These are phyloP conservation scores for Himalopsyche japonica DNA, from an alignment of 2,888 invertebrate genomes.

Conservation along the genomic window DNA sequence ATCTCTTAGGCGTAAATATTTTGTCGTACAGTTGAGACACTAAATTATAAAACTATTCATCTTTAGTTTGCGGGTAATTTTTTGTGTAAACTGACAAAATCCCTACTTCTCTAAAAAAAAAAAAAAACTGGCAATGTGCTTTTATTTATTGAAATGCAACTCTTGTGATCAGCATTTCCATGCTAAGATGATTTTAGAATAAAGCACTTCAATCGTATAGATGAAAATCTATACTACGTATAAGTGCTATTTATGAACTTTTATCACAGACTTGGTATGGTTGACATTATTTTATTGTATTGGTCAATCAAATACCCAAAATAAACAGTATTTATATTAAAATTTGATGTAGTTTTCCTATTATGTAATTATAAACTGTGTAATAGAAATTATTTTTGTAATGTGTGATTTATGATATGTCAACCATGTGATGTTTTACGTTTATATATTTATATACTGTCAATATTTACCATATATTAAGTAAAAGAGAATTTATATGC, in stretches of 20 bases:
- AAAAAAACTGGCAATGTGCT: neutral
- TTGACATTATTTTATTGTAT: neutral
- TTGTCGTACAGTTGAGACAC: too few relatives aligned
- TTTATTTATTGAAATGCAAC: neutral
- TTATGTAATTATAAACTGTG: neutral
- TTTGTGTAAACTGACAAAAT: too few relatives aligned
- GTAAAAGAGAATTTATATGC: too few relatives aligned
- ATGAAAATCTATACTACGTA: too few relatives aligned
- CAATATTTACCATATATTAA: neutral
- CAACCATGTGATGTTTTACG: slow-evolving; percentile 30
- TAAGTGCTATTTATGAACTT: neutral
- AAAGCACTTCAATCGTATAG: too few relatives aligned
- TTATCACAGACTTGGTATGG: neutral
- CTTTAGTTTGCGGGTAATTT: too few relatives aligned
- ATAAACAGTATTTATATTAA: neutral
- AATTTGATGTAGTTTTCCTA: neutral
- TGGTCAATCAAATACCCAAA: neutral
- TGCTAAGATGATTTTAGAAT: too few relatives aligned
- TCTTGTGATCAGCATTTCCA: neutral
- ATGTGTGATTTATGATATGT: neutral
- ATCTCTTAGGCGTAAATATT: too few relatives aligned
- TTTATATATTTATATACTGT: slow-evolving; percentile 42
- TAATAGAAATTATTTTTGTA: neutral
- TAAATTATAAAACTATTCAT: too few relatives aligned
- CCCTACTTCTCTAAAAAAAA: too few relatives aligned